Conservation (phyloP, 2,113 vertebrate species). For the Pseudonaja textilis region DNA sequence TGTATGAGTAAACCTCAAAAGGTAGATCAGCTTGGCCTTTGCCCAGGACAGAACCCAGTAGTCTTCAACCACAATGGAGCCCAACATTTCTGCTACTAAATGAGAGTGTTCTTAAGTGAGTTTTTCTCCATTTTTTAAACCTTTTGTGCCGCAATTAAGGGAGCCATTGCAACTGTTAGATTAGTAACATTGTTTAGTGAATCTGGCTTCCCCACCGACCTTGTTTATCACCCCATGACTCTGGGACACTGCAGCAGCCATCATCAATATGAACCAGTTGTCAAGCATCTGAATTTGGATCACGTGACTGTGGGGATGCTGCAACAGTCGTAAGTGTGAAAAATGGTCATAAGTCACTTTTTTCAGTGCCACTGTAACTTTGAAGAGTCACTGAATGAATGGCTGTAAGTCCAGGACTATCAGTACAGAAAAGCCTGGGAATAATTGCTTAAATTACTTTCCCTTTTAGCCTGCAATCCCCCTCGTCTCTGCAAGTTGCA, state of each 20-base stretch:
- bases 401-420: no score
- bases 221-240: background rate
- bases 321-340: background rate
- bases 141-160: background rate
- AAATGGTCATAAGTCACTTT: background rate
- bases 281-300: background rate
- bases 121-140: background rate
- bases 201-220: background rate
- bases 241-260: background rate
- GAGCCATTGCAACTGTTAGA: background rate
- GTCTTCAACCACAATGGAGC: background rate
- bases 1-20: background rate
- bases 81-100: background rate
- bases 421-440: background rate
- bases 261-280: background rate
- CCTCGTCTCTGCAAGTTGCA: background rate
- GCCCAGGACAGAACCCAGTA: background rate
- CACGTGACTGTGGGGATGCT: background rate
- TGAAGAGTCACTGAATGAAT: no score
- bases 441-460: background rate
- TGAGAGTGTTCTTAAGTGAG: background rate
- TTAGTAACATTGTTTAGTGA: background rate
- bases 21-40: background rate
- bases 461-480: no score
- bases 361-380: background rate